Evolutionary conservation across 2,888 invertebrate genomes (phyloP), one percentile per base, ranked within the genome.

Genomic region (Pterobdella sp.): DNA sequence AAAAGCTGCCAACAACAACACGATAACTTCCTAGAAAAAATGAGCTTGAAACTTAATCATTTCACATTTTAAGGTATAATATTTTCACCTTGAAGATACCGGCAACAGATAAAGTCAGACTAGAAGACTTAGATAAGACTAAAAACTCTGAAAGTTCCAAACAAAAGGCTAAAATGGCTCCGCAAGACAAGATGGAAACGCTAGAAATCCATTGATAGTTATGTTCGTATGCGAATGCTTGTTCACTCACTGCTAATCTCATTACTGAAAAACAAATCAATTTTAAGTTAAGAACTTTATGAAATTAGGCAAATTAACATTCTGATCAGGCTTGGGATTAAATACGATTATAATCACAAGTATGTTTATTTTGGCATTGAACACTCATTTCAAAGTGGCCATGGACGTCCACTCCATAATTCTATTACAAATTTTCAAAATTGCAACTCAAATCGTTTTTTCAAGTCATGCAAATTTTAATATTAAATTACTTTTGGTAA

Each of bases 41-140:
- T 36, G 36, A 32, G 37, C 14, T 2, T 29, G 37, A 0, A 0
- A 49, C n/a, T 7, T 22, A 18, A 18, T 1, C n/a, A 36, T 7
- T 26, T 1, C 42, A 68, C 36, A 68, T 35, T 26, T 14, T 29
- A 22, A 0, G 14, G 22, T 34, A 14, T 34, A 10, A 22, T 32
- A 14, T 35, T 37, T 79, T 83, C 85, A 94, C 95, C 90, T 98
- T 98, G 82, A 95, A 91, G 81, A 98, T 94, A 74, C 96, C 95
- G 66, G 94, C 90, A 79, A 98, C 91, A 32, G 94, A 93, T 64
- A 98, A 86, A 0, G 97, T 97, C 72, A 98, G 89, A 87, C 96
- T 94, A 79, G 97, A 97, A 0, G 96, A 96, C 83, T 91, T 89
- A 0, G 91, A 90, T 74, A 98, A 89, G 36, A 98, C 90, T 77